Evolutionary conservation across 2,888 invertebrate species (phyloP).

Genomic region (Petrolisthes manimaculis): DNA sequence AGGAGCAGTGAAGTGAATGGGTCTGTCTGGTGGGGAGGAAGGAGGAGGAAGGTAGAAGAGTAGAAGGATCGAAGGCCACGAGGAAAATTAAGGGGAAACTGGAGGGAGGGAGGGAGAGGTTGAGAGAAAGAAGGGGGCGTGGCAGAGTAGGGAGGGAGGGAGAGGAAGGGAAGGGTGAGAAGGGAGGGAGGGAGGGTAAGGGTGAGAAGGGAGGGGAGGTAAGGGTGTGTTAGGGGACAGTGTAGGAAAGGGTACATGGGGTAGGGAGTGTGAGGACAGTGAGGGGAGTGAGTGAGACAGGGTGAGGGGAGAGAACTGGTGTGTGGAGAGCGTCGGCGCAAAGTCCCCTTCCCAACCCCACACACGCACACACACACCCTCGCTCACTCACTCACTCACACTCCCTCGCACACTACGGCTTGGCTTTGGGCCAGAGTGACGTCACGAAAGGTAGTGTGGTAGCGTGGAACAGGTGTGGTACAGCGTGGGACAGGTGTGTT

Average conservation of each 20-base stretch:
- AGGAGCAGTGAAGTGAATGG: neutral
- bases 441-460: slow-evolving; percentile 27
- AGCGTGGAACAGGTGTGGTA: slow-evolving; percentile 5
- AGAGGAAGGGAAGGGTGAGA: neutral
- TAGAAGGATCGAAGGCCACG: neutral
- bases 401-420: slow-evolving; percentile 30
- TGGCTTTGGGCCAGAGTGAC: slow-evolving; percentile 48
- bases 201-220: neutral
- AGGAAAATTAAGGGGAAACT: neutral
- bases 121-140: neutral
- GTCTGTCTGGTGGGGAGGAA: neutral
- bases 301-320: neutral
- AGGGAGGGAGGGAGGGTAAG: neutral
- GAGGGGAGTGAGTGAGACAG: neutral
- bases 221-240: neutral
- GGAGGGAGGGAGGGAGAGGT: neutral
- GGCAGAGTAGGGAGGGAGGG: neutral
- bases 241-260: neutral
- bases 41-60: slow-evolving; percentile 1
- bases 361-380: slow-evolving; percentile 9
- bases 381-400: slow-evolving; percentile 4
- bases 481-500: slow-evolving; percentile 1
- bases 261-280: neutral
- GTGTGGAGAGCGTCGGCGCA: neutral
- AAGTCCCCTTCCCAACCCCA: neutral